Conservation (phyloP, 2,888 invertebrate genomes). For the Mayetiola destructor region DNA sequence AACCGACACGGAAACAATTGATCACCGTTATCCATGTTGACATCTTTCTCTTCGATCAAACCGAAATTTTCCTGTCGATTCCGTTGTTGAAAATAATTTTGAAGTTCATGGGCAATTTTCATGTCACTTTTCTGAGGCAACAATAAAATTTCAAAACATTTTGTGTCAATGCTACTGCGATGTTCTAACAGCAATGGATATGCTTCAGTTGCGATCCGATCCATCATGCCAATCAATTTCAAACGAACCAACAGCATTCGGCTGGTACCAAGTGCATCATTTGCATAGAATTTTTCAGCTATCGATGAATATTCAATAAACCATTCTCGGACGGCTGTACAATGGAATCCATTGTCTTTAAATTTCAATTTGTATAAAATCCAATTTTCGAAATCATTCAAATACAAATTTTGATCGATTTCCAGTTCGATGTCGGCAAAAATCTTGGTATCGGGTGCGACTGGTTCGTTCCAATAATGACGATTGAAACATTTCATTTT, state of each 20-base stretch:
- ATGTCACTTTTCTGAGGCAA: background rate
- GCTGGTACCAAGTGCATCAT: background rate
- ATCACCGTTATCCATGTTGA: too few species aligned
- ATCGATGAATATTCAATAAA: background rate
- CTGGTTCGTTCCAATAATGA: background rate
- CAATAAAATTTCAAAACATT: background rate
- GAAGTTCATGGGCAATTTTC: background rate
- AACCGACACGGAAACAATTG: background rate
- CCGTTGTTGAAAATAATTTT: background rate
- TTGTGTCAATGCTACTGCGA: background rate
- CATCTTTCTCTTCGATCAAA: background rate
- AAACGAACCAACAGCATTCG: background rate
- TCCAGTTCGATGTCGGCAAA: background rate
- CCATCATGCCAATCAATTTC: background rate
- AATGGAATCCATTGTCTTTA: background rate
- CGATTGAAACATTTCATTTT: background rate
- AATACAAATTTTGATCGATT: background rate
- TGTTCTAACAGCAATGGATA: background rate
- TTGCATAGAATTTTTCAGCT: background rate
- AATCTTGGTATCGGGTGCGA: background rate
- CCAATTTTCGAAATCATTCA: slow-evolving; percentile 7
- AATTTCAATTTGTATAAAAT: background rate
- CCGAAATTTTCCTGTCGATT: background rate
- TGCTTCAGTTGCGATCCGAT: background rate
- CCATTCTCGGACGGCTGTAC: background rate